Evolutionary conservation across 2,888 invertebrate genomes (phyloP).

Genomic region (Ferdinandea cuprea): DNA sequence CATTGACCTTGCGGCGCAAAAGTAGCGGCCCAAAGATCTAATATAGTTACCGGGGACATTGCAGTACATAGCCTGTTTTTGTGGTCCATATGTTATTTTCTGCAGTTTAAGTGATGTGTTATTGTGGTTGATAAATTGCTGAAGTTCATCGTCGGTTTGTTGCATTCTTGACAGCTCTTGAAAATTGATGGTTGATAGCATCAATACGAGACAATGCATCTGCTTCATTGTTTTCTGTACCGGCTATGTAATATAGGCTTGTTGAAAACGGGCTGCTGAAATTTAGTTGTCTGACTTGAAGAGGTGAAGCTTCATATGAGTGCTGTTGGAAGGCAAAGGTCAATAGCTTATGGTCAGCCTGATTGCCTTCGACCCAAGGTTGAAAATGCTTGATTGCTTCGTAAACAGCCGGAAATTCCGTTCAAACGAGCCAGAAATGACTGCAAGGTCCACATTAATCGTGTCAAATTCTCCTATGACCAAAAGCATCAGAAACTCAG

Average conservation of each 20-base stretch:
- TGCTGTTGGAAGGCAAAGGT: slow-evolving; percentile 3
- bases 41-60: slow-evolving; percentile 14
- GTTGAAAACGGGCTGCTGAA: slow-evolving; percentile 6
- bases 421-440: too few relatives aligned
- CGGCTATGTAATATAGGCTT: slow-evolving; percentile 1
- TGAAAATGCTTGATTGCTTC: slow-evolving; percentile 15
- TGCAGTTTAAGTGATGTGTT: slow-evolving; percentile 22
- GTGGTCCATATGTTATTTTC: neutral
- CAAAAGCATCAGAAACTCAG: too few relatives aligned
- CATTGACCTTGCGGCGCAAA: slow-evolving; percentile 10
- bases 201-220: slow-evolving; percentile 18
- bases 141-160: slow-evolving; percentile 1
- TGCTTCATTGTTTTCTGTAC: slow-evolving; percentile 18
- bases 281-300: slow-evolving; percentile 14
- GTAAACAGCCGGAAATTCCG: slow-evolving; percentile 1
- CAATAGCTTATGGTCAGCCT: slow-evolving; percentile 12
- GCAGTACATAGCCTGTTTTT: neutral
- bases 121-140: neutral
- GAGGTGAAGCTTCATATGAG: slow-evolving; percentile 10
- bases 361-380: slow-evolving; percentile 31
- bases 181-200: slow-evolving; percentile 12
- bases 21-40: slow-evolving; percentile 6
- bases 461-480: too few relatives aligned
- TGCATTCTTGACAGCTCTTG: slow-evolving; percentile 4
- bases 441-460: too few relatives aligned